Conservation (phyloP, 1,140 invertebrate genomes). For the Caenorhabditis briggsae region DNA sequence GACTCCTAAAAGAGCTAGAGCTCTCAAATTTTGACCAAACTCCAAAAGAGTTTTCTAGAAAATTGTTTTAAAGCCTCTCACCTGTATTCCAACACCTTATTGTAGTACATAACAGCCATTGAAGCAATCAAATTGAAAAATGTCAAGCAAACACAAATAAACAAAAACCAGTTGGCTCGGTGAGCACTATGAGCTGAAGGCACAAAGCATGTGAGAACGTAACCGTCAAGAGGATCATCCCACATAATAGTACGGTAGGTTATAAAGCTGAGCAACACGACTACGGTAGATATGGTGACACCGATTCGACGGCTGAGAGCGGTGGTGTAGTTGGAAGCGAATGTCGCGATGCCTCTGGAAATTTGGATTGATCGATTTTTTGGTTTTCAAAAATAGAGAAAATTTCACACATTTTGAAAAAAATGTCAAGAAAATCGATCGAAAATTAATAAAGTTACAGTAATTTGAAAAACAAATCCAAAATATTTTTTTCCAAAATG, state of each 20-base stretch:
- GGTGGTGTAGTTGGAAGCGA: background rate
- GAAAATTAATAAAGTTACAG: background rate
- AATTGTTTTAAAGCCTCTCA: background rate
- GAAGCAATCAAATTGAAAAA: conserved; percentile 29
- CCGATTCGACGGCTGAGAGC: background rate
- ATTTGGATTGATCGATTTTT: background rate
- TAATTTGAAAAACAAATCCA: background rate
- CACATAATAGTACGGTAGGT: background rate
- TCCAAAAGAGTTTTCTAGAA: too few species aligned
- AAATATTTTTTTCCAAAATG: too few species aligned
- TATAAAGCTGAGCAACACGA: background rate
- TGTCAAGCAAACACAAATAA: background rate
- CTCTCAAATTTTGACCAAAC: too few species aligned
- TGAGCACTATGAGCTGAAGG: conserved; percentile 10
- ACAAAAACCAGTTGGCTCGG: conserved; percentile 14
- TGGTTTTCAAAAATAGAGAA: too few species aligned
- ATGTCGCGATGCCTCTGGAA: conserved; percentile 6
- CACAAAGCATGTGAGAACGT: background rate
- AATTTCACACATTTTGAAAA: too few species aligned
- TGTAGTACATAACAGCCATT: conserved; percentile 6
- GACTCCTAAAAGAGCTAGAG: too few species aligned
- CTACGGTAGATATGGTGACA: background rate
- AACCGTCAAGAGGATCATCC: background rate
- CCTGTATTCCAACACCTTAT: conserved; percentile 29
- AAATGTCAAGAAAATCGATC: too few species aligned